A percentile compares a stretch with the other conserved stretches of the same genome.
Conservation (phyloP, 2,888 invertebrate genomes). For the Darwinula stevensoni region DNA sequence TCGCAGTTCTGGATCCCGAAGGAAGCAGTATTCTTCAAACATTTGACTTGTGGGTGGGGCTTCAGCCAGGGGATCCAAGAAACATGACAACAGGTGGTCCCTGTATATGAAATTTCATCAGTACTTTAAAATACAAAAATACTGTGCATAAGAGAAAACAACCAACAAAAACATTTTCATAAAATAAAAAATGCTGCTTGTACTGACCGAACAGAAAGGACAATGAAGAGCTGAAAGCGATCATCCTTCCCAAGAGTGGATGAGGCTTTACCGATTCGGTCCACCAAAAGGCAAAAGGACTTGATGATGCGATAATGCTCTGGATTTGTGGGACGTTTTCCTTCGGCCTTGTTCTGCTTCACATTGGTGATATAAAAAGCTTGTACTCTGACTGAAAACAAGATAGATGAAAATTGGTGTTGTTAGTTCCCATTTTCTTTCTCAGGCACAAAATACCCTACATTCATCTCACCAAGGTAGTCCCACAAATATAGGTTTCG, state of each 20-base stretch:
- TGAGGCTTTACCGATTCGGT: constrained; percentile 56
- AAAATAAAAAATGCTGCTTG: constrained; percentile 4
- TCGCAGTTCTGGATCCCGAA: constrained; percentile 52
- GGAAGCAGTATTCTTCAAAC: constrained; percentile 87
- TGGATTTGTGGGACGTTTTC: constrained; percentile 12
- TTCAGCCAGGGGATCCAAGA: constrained; percentile 62
- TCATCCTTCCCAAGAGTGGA: constrained; percentile 84
- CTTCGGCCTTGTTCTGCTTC: not conserved
- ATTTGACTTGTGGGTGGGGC: constrained; percentile 64
- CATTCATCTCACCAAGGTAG: constrained; percentile 46
- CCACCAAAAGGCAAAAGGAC: constrained; percentile 60
- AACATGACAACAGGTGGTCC: too few species aligned
- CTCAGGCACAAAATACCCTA: not conserved
- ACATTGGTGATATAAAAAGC: not conserved
- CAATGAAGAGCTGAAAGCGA: constrained; percentile 86
- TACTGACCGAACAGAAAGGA: constrained; percentile 56
- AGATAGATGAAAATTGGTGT: too few species aligned
- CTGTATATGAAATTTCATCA: too few species aligned
- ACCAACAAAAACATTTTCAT: constrained; percentile 6
- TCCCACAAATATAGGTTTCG: constrained; percentile 94
- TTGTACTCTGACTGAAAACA: not conserved
- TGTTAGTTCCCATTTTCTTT: too few species aligned
- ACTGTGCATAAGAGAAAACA: constrained; percentile 12
- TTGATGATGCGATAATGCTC: constrained; percentile 36
- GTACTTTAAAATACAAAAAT: constrained; percentile 12